phyloP scores from a whole-genome alignment of 2,113 vertebrate species.

The Elephas maximus region DNA sequence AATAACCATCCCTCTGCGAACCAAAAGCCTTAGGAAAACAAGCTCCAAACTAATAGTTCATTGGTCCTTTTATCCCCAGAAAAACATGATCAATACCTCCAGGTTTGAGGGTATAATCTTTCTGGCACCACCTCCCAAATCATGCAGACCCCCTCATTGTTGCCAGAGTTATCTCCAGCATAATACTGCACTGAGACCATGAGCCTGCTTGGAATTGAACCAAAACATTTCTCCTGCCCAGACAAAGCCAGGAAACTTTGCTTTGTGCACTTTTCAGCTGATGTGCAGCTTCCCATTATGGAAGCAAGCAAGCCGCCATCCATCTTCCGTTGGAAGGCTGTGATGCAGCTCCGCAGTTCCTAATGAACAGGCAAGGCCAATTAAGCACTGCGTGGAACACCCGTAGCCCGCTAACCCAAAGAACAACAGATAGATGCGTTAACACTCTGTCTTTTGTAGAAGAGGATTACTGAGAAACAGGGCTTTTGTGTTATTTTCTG shows the following conservation, averaged over 20 bases:
- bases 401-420: slow-evolving; percentile 43
- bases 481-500: slow-evolving; percentile 28
- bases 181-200: background rate
- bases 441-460: slow-evolving; percentile 44
- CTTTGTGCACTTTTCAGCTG: slow-evolving; percentile 75
- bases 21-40: background rate
- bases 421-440: slow-evolving; percentile 38
- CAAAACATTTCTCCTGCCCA: slow-evolving; percentile 70
- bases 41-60: background rate
- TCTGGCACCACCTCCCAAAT: slow-evolving; percentile 11
- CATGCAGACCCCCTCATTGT: slow-evolving; percentile 48
- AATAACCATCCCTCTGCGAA: background rate
- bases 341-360: slow-evolving; percentile 41
- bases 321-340: slow-evolving; percentile 79
- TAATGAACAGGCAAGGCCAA: slow-evolving; percentile 82
- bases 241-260: slow-evolving; percentile 66
- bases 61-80: slow-evolving; percentile 27
- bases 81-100: slow-evolving; percentile 64
- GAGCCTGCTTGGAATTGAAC: slow-evolving; percentile 33
- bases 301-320: slow-evolving; percentile 67
- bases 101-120: slow-evolving; percentile 59
- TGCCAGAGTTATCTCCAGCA: slow-evolving; percentile 26
- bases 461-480: slow-evolving; percentile 34
- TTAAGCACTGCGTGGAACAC: slow-evolving; percentile 82
- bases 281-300: slow-evolving; percentile 70